Percentiles rank a stretch among this genome's conserved stretches.
phyloP scores from a whole-genome alignment of 2,113 vertebrate species.

The Indicator indicator region DNA sequence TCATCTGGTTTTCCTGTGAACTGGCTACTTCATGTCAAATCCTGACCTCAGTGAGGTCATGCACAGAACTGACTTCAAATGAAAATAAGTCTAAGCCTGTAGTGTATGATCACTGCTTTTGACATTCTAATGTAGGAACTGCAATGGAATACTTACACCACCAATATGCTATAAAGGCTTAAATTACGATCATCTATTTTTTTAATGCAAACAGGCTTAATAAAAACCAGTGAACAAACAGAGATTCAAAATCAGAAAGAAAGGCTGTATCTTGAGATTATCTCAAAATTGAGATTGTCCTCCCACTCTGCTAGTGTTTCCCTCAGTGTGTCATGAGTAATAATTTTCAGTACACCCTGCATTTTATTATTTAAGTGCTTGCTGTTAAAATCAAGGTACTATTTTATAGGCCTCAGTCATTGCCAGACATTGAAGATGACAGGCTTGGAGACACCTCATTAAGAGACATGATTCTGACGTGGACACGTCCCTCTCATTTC shows the following conservation, averaged over 20 bases:
- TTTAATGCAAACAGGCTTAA: not conserved
- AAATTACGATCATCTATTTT: not conserved
- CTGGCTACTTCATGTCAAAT: not conserved
- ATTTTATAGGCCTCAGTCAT: not conserved
- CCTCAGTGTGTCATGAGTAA: not conserved
- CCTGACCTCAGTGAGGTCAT: not conserved
- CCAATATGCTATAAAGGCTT: not conserved
- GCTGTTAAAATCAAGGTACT: not conserved
- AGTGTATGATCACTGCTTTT: constrained; percentile 6
- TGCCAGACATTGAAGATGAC: not conserved
- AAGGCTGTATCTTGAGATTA: not conserved
- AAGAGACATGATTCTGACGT: not conserved
- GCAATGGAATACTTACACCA: constrained; percentile 10
- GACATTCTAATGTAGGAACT: not conserved
- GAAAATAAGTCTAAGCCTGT: not conserved
- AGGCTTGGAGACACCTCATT: not conserved
- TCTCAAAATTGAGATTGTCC: not conserved
- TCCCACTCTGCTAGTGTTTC: not conserved
- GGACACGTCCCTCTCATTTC: not conserved
- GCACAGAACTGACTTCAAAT: constrained; percentile 4
- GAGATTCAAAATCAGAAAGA: not conserved
- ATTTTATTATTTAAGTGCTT: not conserved
- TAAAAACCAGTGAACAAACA: not conserved
- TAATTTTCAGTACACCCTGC: not conserved
- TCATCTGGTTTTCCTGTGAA: not conserved